A percentile compares a stretch with the other conserved stretches of the same genome.
phyloP scores from a whole-genome alignment of 2,888 invertebrate species.

The Cheilosia vulpina region DNA sequence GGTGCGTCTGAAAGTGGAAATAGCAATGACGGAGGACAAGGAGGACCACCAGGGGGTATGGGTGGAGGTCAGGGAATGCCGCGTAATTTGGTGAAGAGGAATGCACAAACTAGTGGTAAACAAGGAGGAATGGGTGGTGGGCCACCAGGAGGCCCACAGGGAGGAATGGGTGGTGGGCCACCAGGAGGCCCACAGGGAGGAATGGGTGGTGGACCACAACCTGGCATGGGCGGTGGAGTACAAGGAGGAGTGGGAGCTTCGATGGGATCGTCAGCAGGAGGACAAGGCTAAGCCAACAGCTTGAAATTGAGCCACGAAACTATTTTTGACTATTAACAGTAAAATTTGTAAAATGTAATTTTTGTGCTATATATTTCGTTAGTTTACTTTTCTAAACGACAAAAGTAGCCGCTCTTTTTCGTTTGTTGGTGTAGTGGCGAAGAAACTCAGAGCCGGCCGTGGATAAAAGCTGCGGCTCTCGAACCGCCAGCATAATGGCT shows the following conservation, averaged over 20 bases:
- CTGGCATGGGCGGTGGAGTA: neutral
- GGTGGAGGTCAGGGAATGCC: conserved; percentile 6
- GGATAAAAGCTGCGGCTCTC: too few relatives aligned
- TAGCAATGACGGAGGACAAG: neutral
- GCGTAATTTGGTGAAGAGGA: neutral
- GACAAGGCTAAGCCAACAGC: neutral
- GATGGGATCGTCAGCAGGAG: neutral
- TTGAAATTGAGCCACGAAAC: too few relatives aligned
- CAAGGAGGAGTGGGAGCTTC: neutral
- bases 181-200: neutral
- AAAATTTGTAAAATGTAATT: too few relatives aligned
- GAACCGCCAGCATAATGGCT: too few relatives aligned
- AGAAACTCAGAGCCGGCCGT: too few relatives aligned
- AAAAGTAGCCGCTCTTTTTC: too few relatives aligned
- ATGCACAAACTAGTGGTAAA: neutral
- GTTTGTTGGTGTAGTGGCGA: too few relatives aligned
- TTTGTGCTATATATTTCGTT: too few relatives aligned
- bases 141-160: neutral
- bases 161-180: neutral
- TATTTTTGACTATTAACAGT: too few relatives aligned
- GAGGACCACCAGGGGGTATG: conserved; percentile 7
- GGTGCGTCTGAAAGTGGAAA: neutral
- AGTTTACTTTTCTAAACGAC: too few relatives aligned
- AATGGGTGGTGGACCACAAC: neutral
- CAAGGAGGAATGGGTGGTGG: neutral